Evolutionary conservation across 2,797 vertebrate species (phyloP), one percentile per base, ranked within the genome.

Genomic region (Manis pentadactyla): DNA sequence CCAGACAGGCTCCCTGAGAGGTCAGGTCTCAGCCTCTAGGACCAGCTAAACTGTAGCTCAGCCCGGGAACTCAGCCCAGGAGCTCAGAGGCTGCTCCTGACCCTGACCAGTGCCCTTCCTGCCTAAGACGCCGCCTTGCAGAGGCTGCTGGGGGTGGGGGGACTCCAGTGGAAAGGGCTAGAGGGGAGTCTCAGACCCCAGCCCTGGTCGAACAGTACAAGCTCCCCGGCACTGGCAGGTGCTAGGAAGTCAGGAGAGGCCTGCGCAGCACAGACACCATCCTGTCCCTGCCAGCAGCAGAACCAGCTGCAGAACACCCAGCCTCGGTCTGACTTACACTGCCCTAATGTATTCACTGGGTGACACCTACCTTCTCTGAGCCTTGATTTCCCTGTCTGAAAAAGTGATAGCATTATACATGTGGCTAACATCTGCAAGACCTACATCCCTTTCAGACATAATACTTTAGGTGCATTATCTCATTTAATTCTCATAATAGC

Each of bases 281-380:
- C 87, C 77, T 11, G 7, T 85, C 82, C 64, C 92, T 78, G 85
- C 92, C 95, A 96, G 94, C 82, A 39, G 46, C 73, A 46, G 46
- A 46, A 46, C 75, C 68, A 42, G 91, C 59, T 71, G 79, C 75
- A 71, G 68, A 77, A 91, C 95, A 77, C 0, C 55, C 82, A 42
- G 90, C 53, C 39, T 46, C 90, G 77, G 39, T 92, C 91, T 83
- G 94, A 96, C 94, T 97, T 46, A 51, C 64, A 94, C 96, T 77
- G 83, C 57, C 86, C 78, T 84, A 61, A 89, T 95, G 96, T 94
- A 68, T 55, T 95, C 88, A 61, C 83, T 86, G 42, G 55, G 37
- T 78, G 85, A 93, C 29, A 37, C 82, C 77, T 68, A 82, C 87
- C 74, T 79, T 86, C 93, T 93, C 59, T 49, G 87, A 91, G 78